Evolutionary conservation across 2,797 vertebrate genomes (phyloP).

Genomic region (Micropoecilia bifurca): DNA sequence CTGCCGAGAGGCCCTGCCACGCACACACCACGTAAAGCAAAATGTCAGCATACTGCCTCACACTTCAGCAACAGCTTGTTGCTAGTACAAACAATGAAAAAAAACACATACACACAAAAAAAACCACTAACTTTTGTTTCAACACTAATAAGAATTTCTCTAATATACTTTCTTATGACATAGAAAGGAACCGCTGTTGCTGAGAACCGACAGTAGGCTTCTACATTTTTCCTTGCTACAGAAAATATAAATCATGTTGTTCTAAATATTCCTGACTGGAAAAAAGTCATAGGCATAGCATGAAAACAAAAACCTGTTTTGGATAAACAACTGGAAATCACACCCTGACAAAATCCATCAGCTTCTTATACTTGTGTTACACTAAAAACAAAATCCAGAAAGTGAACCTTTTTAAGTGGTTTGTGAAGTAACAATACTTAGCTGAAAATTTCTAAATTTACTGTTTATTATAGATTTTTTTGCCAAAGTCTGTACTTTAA

Average conservation of each 20-base stretch:
- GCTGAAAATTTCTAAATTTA: neutral
- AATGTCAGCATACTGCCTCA: conserved; percentile 34
- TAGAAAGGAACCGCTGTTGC: neutral
- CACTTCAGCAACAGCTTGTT: neutral
- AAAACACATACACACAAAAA: too few relatives aligned
- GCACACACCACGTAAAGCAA: conserved; percentile 30
- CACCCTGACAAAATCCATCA: neutral
- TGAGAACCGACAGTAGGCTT: neutral
- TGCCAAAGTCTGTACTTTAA: neutral
- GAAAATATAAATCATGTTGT: neutral
- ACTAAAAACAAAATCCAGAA: neutral
- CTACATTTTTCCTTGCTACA: neutral
- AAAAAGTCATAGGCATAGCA: neutral
- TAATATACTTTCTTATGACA: neutral
- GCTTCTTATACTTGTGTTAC: neutral
- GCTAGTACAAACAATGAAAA: neutral
- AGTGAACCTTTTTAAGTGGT: neutral
- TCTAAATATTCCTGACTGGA: neutral
- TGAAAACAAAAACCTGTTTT: neutral
- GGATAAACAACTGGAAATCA: neutral
- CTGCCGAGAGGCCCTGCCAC: conserved; percentile 85
- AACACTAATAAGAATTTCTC: neutral
- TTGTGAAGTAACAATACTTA: neutral
- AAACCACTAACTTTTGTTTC: neutral
- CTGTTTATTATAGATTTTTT: neutral